A percentile compares a stretch with the other conserved stretches of the same genome.
These are phyloP conservation scores for Apomyelois bistriatella DNA, from an alignment of 2,888 invertebrate species.

Conservation along the genomic window DNA sequence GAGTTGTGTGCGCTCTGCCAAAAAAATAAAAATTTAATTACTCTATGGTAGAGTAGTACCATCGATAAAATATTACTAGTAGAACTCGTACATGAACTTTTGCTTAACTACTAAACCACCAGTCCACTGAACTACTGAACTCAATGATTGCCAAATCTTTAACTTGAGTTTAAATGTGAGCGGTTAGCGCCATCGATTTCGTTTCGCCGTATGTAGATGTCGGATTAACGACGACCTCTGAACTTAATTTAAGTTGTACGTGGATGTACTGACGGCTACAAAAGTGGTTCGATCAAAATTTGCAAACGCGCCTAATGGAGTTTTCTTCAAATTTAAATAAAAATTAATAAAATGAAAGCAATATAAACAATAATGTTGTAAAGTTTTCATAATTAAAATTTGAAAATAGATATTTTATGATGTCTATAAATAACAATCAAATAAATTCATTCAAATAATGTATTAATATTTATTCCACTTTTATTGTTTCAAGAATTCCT, in stretches of 20 bases:
- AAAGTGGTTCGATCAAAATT: constrained; percentile 19
- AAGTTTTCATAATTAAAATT: too few relatives aligned
- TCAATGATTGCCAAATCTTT: constrained; percentile 11
- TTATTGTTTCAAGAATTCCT: too few relatives aligned
- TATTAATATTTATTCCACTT: too few relatives aligned
- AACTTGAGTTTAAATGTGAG: constrained; percentile 6
- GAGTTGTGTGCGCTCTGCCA: too few relatives aligned
- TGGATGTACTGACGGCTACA: constrained; percentile 30
- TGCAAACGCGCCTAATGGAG: neutral
- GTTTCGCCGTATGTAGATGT: constrained; percentile 55
- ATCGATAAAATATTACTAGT: too few relatives aligned
- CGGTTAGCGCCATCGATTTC: constrained; percentile 29
- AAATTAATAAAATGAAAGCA: too few relatives aligned
- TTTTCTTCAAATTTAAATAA: neutral
- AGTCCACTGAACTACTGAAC: neutral
- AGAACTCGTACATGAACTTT: too few relatives aligned
- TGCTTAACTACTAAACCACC: neutral
- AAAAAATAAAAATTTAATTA: too few relatives aligned
- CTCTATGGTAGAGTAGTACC: too few relatives aligned
- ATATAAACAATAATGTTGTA: neutral
- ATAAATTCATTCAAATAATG: too few relatives aligned
- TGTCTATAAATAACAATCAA: too few relatives aligned
- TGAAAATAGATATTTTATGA: too few relatives aligned
- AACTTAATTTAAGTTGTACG: constrained; percentile 59
- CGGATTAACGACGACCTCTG: constrained; percentile 51